Base-by-base conservation (phyloP, 2,888 invertebrate genomes). In the Rhyacophila evoluta region DNA sequence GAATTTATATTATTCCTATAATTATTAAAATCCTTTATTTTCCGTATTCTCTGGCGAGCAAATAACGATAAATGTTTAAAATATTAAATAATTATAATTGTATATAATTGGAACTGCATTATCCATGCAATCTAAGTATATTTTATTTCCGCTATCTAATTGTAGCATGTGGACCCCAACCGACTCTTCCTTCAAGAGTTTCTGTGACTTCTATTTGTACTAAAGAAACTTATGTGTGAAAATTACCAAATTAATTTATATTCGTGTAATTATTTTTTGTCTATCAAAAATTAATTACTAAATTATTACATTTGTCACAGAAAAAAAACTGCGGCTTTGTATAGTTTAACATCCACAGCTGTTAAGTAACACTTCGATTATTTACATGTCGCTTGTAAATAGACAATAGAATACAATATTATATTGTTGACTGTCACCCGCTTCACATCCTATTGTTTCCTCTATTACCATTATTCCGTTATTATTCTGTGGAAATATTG, bases 351-450 rank as follows among this genome's bases (percentile, higher is more conserved):
- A 55, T 55, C 55, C 19, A 55, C 55, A 10, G 2, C 55, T 55
- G 55, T 55, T 55, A 55, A 8, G 19, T 55, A 55, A 55, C 55
- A 55, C 15, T 25, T 55, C 55, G 55, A 55, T 55, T 55, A 55
- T 55, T 55, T 55, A 55, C 55, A 55, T 55, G 55, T 55, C 25
- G 55, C 55, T 55, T 25, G 55, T 19, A 55, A 55, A 25, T 55
- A 55, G 55, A 55, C 55, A 55, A 55, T 55, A 55, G 55, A 19
- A 8, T 19, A 25, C 55, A 55, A 55, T 55, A 55, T 55, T 19
- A 55, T 55, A 55, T 55, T 55, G 55, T 55, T 55, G 25, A 25
- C 19, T 55, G 55, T 55, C 10, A 19, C 25, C 1, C 6, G 25
- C 19, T 8, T 55, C 25, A 19, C 55, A 25, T 55, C 55, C 55